Percentiles rank a stretch among this genome's conserved stretches.
phyloP scores from a whole-genome alignment of 1,140 invertebrate species.

The Drosophila rhopaloa region DNA sequence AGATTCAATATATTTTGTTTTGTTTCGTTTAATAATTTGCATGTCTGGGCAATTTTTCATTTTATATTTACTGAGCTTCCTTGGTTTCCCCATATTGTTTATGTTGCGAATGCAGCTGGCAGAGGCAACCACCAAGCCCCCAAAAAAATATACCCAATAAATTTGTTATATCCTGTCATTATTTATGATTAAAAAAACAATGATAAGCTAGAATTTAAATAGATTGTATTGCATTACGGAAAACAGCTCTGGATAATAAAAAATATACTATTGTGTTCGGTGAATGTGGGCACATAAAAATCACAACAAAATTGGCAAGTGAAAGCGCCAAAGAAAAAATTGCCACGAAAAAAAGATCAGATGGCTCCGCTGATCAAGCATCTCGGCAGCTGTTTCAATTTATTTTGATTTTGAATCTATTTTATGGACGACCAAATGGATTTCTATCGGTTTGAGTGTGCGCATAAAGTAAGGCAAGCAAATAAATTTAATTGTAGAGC shows the following conservation, averaged over 20 bases:
- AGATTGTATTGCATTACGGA: conserved; percentile 9
- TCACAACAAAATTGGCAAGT: conserved; percentile 54
- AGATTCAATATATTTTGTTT: conserved; percentile 38
- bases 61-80: conserved; percentile 34
- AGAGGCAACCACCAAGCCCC: conserved; percentile 28
- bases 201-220: not conserved
- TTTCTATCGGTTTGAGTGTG: conserved; percentile 5
- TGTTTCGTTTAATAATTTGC: conserved; percentile 63
- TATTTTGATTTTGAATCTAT: conserved; percentile 56
- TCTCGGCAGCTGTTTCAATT: conserved; percentile 45
- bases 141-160: conserved; percentile 6
- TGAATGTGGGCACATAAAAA: conserved; percentile 22
- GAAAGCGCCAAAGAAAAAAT: conserved; percentile 61
- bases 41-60: conserved; percentile 64
- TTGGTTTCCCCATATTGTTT: conserved; percentile 15
- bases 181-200: not conserved
- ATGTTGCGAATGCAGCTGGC: conserved; percentile 19
- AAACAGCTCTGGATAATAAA: not conserved
- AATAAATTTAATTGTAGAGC: conserved; percentile 47
- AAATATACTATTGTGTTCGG: conserved; percentile 10
- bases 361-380: conserved; percentile 24
- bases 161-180: conserved; percentile 18
- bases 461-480: conserved; percentile 25
- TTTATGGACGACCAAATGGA: conserved; percentile 34
- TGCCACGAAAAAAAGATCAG: conserved; percentile 24